These are phyloP conservation scores for Acrobasis consociella DNA, from an alignment of 2,888 invertebrate genomes.

Conservation along the genomic window DNA sequence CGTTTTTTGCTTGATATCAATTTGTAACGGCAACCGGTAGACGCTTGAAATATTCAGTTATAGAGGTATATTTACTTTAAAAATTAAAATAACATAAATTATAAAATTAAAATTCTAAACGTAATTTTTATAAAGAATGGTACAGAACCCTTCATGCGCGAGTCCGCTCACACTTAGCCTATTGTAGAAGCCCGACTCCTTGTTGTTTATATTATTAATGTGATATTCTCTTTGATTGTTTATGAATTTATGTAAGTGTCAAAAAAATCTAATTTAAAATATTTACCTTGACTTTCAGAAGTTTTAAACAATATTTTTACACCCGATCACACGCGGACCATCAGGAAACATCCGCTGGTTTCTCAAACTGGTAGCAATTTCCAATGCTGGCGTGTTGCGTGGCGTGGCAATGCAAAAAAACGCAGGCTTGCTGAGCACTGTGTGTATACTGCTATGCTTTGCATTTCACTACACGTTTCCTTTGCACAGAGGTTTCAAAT, in stretches of 20 bases:
- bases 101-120: too few species aligned
- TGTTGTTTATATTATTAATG: too few species aligned
- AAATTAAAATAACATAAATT: too few species aligned
- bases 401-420: constrained; percentile 51
- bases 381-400: constrained; percentile 1
- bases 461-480: constrained; percentile 67
- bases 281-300: neutral
- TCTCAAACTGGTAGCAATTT: neutral
- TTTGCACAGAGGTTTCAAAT: constrained; percentile 47
- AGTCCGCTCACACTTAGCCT: too few species aligned
- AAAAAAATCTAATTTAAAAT: neutral
- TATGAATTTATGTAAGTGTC: neutral
- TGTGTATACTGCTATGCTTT: constrained; percentile 57
- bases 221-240: neutral
- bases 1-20: too few species aligned
- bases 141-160: too few species aligned
- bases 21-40: too few species aligned
- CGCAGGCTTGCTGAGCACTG: constrained; percentile 46
- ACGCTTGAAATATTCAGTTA: too few species aligned
- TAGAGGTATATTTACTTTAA: too few species aligned
- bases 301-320: neutral
- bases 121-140: too few species aligned
- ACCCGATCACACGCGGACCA: neutral
- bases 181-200: too few species aligned
- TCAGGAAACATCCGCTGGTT: neutral